Evolutionary conservation across 2,888 invertebrate species (phyloP), one percentile per base, ranked within the genome.

Genomic region (Pandemis cinnamomeana): DNA sequence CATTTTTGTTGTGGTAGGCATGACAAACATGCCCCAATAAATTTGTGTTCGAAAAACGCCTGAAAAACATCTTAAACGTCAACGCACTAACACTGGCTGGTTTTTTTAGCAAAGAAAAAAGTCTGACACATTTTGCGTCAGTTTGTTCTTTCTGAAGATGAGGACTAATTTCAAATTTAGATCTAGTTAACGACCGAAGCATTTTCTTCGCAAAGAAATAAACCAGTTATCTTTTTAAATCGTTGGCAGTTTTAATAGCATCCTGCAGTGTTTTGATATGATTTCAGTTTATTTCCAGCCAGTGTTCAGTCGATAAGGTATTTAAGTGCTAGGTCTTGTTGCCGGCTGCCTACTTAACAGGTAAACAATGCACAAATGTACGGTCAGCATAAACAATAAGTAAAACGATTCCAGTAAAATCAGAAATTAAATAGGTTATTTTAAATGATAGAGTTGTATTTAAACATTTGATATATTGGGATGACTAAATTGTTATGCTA

Each of bases 351-450:
- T 64, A 76, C 74, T 75, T 75, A 73, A 41, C 64, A 79, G 79
- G 84, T 83, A 85, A 85, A 86, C 85, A 86, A 84, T 85, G 82
- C 81, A 66, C 77, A 71, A 71, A 76, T 63, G 82, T 82, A 86
- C 48, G 36, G 86, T 66, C 71, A 76, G 78, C 27, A 27, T 27
- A 11, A 11, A 27, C 5, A 27, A 11, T 27, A 7, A 8, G 5
- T 7, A n/a, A 27, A 15, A 55, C 55, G 7, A 7, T n/a, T n/a
- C n/a, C 1, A n/a, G 51, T 13, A 55, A n/a, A 55, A 48, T 11
- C 5, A 11, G 4, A 48, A 48, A 10, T 20, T 11, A 48, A 8
- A 4, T 36, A 2, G 27, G 15, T 53, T 53, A n/a, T 6, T 7
- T 7, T n/a, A 53, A 15, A 15, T 7, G 53, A n/a, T 15, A 53